Evolutionary conservation across 2,888 invertebrate genomes (phyloP), one percentile per base, ranked within the genome.

Genomic region (Sicus ferrugineus): DNA sequence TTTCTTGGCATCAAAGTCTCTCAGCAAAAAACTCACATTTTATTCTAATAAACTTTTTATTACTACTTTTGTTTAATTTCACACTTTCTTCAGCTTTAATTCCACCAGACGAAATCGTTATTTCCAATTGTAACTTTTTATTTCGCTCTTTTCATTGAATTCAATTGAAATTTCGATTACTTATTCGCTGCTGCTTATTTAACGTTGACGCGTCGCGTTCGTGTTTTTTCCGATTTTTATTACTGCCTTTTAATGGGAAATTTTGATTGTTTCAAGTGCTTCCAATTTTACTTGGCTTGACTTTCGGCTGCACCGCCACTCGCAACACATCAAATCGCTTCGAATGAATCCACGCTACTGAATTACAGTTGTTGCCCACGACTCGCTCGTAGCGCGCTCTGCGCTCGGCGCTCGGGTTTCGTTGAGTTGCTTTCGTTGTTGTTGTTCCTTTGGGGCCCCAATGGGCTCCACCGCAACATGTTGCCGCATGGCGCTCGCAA

Each of bases 301-400:
- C 65, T 50, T 50, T 42, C 31, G 65, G 42, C 46, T 26, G 38
- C 61, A 72, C 71, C 76, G 75, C 73, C 9, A 19, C 58, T 74
- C 70, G 73, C 67, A 72, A 74, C 78, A 76, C 77, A 77, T 74
- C 81, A 74, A 78, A 73, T 77, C 79, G 76, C 73, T 76, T 79
- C 79, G 79, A 81, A 77, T 79, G 80, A 77, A 80, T 77, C 76
- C 80, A 80, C 81, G 81, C 76, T 76, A 81, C 81, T 81, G 76
- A 80, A 74, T 74, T 73, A 74, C 71, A 69, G 74, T 72, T 71
- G 72, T 71, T 70, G 70, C 69, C 61, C 59, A 46, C 70, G 56
- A 54, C 69, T 59, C 63, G 71, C 61, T 38, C 64, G 73, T 71
- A 70, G 73, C 70, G 74, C 63, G 73, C 75, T 69, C 67, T n/a